Base-by-base conservation (phyloP, 2,113 vertebrate genomes). In the Gobius niger region DNA sequence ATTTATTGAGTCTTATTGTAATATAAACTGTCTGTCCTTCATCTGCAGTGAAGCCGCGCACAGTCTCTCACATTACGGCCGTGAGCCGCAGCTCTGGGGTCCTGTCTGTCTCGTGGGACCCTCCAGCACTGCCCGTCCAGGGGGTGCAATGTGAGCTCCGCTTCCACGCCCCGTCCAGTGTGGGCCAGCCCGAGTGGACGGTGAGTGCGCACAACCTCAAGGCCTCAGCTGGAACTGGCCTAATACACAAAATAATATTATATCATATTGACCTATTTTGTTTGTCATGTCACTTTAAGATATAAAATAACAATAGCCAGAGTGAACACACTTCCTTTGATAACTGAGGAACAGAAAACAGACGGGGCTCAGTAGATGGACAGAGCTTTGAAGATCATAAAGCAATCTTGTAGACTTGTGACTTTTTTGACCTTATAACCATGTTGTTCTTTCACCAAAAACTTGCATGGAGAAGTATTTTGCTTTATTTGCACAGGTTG, bases 41-140 rank as follows among this genome's bases (percentile, higher is more conserved):
- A 4, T 53, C 41, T 74, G 73, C 79, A 99, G 98, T 98, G 62
- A 98, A 95, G 82, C 96, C 94, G 0, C 84, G 93, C 50, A 69
- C 93, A 68, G 95, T 96, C 11, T 89, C 86, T 8, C 82, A 44
- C 0, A 78, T 98, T 34, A 76, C 73, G 75, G 96, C 95, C 41
- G 91, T 94, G 66, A 95, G 79, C 68, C 81, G 42, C 66, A 89
- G 88, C 2, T 74, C 57, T 3, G 93, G 95, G 44, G 85, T 92
- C 72, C 87, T 99, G 73, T 91, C 63, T 3, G 82, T 96, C 41
- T 92, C 86, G 41, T 98, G 98, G 98, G 72, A 70, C 52, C 87
- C 85, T 15, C 94, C 95, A 0, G 0, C 53, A 0, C 92, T 96
- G 54, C 90, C 93, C 2, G 88, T 64, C 6, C 81, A 88, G 1